Evolutionary conservation across 2,113 vertebrate species (phyloP).

Genomic region (Pan troglodytes): DNA sequence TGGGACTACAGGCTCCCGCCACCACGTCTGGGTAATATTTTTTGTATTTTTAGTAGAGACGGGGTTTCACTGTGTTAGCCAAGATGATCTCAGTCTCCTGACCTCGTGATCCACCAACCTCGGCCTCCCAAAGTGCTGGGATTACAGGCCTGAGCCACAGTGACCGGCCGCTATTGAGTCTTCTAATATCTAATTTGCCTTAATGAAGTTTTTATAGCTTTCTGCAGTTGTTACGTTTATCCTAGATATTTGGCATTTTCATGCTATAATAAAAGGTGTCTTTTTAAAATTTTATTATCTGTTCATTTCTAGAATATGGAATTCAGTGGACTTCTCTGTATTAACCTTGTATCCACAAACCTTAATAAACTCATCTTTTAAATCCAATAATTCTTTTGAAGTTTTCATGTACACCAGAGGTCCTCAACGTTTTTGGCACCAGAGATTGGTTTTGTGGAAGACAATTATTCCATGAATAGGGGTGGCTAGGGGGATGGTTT

Average conservation of each 20-base stretch:
- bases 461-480: no score
- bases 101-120: no score
- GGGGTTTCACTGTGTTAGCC: no score
- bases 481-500: no score
- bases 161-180: not conserved
- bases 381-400: not conserved
- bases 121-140: no score
- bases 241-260: not conserved
- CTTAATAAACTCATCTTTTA: not conserved
- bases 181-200: not conserved
- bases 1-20: no score
- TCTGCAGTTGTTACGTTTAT: not conserved
- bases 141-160: no score
- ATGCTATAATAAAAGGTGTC: not conserved
- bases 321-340: conserved; percentile 13
- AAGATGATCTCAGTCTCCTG: no score
- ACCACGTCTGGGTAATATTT: no score
- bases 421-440: no score
- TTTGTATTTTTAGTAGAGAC: no score
- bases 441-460: no score
- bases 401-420: not conserved
- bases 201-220: not conserved
- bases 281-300: not conserved
- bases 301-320: not conserved
- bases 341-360: not conserved